phyloP scores from a whole-genome alignment of 30 jellyfish, hydroid and myxozoan genomes.

The Thelohanellus kitauei region DNA sequence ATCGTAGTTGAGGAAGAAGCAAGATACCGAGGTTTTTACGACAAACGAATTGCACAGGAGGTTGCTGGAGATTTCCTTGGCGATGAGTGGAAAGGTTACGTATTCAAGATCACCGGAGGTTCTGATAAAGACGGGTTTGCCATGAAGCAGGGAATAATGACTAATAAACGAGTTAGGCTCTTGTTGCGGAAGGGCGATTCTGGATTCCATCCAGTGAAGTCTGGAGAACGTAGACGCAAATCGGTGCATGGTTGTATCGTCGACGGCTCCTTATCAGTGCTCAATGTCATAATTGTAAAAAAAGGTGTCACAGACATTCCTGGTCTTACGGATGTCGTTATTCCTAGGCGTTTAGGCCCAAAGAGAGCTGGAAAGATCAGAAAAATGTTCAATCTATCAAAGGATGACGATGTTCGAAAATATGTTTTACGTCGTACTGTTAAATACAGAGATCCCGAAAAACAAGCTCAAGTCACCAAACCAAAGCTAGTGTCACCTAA shows the following conservation, averaged over 20 bases:
- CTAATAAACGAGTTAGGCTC: conserved; percentile 52
- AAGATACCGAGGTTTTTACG: conserved; percentile 33
- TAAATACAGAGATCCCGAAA: conserved; percentile 57
- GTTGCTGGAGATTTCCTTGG: conserved; percentile 89
- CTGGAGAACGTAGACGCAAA: conserved; percentile 87
- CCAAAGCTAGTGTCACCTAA: conserved; percentile 70
- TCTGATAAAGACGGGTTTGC: conserved; percentile 98
- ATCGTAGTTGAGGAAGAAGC: conserved; percentile 79
- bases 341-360: conserved; percentile 95
- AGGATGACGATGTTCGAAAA: conserved; percentile 84
- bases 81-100: conserved; percentile 84
- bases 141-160: conserved; percentile 98
- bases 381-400: conserved; percentile 58
- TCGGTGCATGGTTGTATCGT: conserved; percentile 97
- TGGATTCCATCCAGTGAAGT: conserved; percentile 60
- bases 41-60: conserved; percentile 98
- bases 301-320: conserved; percentile 89
- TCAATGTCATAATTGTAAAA: conserved; percentile 34
- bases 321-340: conserved; percentile 85
- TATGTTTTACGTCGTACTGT: conserved; percentile 51
- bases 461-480: conserved; percentile 21
- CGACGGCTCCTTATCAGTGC: conserved; percentile 48
- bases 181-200: conserved; percentile 61
- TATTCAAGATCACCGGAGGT: conserved; percentile 89
- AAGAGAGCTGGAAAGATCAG: conserved; percentile 89